Percentiles rank a stretch among this genome's conserved stretches.
Evolutionary conservation across 2,113 vertebrate species (phyloP).

Genomic region (Gallinago paraguaiae): DNA sequence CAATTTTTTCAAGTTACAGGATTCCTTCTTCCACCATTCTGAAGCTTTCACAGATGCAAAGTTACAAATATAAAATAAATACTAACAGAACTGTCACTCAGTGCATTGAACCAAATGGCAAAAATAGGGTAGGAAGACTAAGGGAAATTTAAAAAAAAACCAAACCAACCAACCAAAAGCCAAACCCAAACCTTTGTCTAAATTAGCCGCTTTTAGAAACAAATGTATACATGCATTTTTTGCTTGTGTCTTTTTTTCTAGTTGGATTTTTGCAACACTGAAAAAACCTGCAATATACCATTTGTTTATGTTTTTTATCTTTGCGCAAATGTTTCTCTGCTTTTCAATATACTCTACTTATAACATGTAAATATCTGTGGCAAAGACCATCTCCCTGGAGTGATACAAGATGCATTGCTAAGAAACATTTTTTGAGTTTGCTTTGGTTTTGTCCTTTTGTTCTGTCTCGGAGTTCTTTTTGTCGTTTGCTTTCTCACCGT

Average conservation of each 20-base stretch:
- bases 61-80: not conserved
- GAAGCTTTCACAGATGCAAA: not conserved
- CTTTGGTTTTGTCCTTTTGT: slow-evolving; percentile 30
- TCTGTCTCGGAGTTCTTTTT: not conserved
- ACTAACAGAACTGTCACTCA: not conserved
- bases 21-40: not conserved
- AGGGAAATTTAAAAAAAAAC: not conserved
- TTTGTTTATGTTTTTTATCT: not conserved
- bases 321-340: not conserved
- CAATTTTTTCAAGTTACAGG: not conserved
- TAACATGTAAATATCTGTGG: slow-evolving; percentile 18
- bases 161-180: no score
- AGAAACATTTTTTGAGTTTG: not conserved
- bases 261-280: not conserved
- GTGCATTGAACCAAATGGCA: not conserved
- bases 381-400: slow-evolving; percentile 14
- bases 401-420: slow-evolving; percentile 6
- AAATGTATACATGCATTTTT: not conserved
- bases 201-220: not conserved
- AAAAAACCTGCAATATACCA: not conserved
- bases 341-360: not conserved
- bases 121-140: not conserved
- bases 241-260: not conserved
- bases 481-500: not conserved
- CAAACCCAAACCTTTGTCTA: not conserved